A percentile compares a stretch with the other conserved stretches of the same genome.
Evolutionary conservation across 2,113 vertebrate species (phyloP).

Genomic region (Delphinapterus leucas): DNA sequence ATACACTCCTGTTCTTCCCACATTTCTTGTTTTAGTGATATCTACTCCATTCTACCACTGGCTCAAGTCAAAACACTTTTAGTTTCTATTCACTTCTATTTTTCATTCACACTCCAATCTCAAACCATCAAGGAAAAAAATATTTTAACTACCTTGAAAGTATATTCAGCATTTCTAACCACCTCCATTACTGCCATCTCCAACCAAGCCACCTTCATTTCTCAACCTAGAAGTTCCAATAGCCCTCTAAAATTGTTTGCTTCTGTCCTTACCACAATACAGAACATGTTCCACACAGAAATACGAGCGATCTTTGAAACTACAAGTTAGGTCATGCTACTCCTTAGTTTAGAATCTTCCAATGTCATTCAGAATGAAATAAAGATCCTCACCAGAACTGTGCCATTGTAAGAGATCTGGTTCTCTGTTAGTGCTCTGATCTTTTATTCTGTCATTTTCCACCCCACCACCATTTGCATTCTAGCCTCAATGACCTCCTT

Average conservation of each 20-base stretch:
- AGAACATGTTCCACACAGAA: background rate
- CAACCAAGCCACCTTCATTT: background rate
- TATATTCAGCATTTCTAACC: background rate
- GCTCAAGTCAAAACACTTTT: background rate
- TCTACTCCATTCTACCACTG: background rate
- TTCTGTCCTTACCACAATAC: background rate
- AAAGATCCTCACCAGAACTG: too few relatives aligned
- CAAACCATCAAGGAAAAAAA: background rate
- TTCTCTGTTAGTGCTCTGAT: background rate
- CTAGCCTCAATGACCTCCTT: background rate
- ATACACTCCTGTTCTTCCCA: background rate
- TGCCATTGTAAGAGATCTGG: accelerated
- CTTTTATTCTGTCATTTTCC: background rate
- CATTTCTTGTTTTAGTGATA: background rate
- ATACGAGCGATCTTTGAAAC: background rate
- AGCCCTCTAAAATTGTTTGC: background rate
- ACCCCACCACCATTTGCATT: background rate
- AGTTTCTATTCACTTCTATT: background rate
- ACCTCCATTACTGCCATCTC: background rate
- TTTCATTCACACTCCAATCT: background rate
- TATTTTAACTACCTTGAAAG: background rate
- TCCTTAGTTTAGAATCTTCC: background rate
- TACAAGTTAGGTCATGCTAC: background rate
- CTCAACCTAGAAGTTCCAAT: background rate
- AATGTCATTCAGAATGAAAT: background rate